phyloP scores from a whole-genome alignment of 2,113 vertebrate genomes.

The zebrafish (Danio rerio) region GRCz12tu NC_133192.1:21010501-21011000 shows the following conservation, averaged over 20 bases:
- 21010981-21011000: constrained; percentile 25
- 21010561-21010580: neutral
- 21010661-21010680: constrained; percentile 15
- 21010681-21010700: constrained; percentile 48
- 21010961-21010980: no score
- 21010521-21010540: neutral
- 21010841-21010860: constrained; percentile 38
- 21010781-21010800: constrained; percentile 32
- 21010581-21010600: neutral
- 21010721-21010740: constrained; percentile 51
- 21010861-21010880: constrained; percentile 31
- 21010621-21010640: constrained; percentile 15
- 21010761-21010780: constrained; percentile 42
- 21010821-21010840: constrained; percentile 27
- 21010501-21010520: constrained; percentile 11
- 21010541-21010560: neutral
- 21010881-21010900: constrained; percentile 23
- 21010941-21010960: constrained; percentile 35
- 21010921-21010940: constrained; percentile 22
- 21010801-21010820: constrained; percentile 6
- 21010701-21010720: constrained; percentile 54
- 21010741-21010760: constrained; percentile 45
- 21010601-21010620: neutral
- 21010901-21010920: constrained; percentile 20
- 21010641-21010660: constrained; percentile 30